phyloP scores from a whole-genome alignment of 2,797 vertebrate genomes.

The Discoglossus pictus region DNA sequence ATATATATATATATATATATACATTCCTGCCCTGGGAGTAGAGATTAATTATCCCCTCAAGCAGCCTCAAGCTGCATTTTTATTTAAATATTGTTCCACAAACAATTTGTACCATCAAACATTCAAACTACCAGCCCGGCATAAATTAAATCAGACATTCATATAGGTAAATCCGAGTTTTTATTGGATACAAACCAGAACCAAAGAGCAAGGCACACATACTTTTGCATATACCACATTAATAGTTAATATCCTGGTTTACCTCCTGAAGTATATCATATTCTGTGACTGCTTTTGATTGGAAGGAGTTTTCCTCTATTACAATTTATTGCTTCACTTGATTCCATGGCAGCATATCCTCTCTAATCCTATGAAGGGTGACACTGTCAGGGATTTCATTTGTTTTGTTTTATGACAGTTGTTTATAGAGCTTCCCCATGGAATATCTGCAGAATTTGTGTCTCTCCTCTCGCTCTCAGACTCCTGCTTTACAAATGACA shows the following conservation, averaged over 20 bases:
- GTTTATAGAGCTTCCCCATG: slow-evolving; percentile 3
- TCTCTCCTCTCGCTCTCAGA: slow-evolving; percentile 3
- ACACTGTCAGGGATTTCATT: slow-evolving; percentile 46
- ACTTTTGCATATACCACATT: too few relatives aligned
- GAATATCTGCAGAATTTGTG: slow-evolving; percentile 6
- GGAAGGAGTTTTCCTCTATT: slow-evolving; percentile 1
- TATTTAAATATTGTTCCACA: too few relatives aligned
- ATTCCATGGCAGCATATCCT: slow-evolving; percentile 39
- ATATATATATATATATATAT: too few relatives aligned
- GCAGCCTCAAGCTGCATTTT: too few relatives aligned
- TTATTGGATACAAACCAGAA: too few relatives aligned
- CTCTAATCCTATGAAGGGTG: slow-evolving; percentile 34
- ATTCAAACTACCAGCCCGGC: too few relatives aligned
- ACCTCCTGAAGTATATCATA: neutral
- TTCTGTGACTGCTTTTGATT: neutral
- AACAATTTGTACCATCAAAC: too few relatives aligned
- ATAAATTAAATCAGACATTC: too few relatives aligned
- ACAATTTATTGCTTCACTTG: slow-evolving; percentile 17
- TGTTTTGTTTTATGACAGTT: slow-evolving; percentile 32
- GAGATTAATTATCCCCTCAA: too few relatives aligned
- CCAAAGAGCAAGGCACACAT: too few relatives aligned
- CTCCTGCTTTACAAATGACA: slow-evolving; percentile 22
- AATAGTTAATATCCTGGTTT: neutral
- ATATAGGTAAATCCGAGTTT: too few relatives aligned
- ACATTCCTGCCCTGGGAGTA: too few relatives aligned